phyloP scores from a whole-genome alignment of 2,797 vertebrate species.

The Psittacula echo region DNA sequence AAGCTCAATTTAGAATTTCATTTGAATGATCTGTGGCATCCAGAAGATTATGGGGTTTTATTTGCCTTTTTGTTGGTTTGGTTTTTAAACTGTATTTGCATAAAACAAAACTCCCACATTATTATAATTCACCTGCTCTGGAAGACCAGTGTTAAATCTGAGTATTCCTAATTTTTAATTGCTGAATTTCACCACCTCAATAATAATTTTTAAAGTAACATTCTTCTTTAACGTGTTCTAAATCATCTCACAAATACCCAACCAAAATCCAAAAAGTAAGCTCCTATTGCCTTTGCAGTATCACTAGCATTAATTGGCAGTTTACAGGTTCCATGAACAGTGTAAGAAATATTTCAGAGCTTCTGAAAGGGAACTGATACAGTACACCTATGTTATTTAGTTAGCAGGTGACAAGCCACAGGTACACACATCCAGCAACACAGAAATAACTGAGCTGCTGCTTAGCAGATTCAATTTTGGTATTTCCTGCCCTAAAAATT shows the following conservation, averaged over 20 bases:
- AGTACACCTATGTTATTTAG: background rate
- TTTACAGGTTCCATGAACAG: background rate
- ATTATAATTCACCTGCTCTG: background rate
- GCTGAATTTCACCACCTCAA: background rate
- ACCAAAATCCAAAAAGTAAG: background rate
- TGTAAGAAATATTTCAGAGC: background rate
- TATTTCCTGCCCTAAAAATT: background rate
- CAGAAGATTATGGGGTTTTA: background rate
- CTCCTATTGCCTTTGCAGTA: background rate
- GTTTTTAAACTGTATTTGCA: background rate
- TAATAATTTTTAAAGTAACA: background rate
- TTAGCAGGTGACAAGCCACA: background rate
- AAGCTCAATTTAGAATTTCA: background rate
- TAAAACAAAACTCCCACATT: background rate
- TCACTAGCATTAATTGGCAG: background rate
- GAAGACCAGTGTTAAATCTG: background rate
- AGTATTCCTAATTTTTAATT: background rate
- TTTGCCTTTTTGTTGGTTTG: background rate
- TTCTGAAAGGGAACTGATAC: background rate
- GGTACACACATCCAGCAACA: background rate
- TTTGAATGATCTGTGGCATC: background rate
- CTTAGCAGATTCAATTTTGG: background rate
- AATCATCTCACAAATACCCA: background rate
- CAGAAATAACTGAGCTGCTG: background rate
- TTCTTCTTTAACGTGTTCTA: background rate